phyloP scores from a whole-genome alignment of 2,888 invertebrate species.

The Rugalucina vietnamica region DNA sequence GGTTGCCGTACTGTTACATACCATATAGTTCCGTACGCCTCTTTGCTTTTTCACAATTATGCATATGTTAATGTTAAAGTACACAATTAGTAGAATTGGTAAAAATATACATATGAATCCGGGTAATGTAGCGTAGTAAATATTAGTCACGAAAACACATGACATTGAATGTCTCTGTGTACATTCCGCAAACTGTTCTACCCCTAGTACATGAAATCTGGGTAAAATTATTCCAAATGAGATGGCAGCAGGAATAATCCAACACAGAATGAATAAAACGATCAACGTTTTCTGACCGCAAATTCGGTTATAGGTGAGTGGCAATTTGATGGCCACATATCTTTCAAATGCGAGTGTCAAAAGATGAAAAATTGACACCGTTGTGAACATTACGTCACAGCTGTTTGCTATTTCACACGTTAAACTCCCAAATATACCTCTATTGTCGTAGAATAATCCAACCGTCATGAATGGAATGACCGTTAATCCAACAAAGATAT shows the following conservation, averaged over 20 bases:
- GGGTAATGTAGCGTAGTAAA: not conserved
- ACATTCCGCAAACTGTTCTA: not conserved
- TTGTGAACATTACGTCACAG: slow-evolving; percentile 1
- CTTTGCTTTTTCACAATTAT: not conserved
- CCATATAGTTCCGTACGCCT: not conserved
- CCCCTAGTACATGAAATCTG: not conserved
- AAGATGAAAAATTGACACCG: not conserved
- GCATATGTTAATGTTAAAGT: not conserved
- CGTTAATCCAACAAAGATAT: not conserved
- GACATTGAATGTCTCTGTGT: not conserved
- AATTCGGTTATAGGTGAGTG: not conserved
- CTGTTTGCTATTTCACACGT: slow-evolving; percentile 3
- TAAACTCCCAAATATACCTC: not conserved
- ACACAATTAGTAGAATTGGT: not conserved
- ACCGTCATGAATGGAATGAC: not conserved
- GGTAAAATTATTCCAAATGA: slow-evolving; percentile 5
- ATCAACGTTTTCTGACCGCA: not conserved
- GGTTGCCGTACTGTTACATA: not conserved
- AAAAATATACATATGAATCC: not conserved
- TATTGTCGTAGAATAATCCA: slow-evolving; percentile 1
- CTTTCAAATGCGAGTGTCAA: not conserved
- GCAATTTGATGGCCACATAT: not conserved
- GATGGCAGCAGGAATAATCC: not conserved
- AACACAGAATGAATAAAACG: not conserved
- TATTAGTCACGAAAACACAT: not conserved